Base-by-base conservation (phyloP, 2,888 invertebrate genomes). In the Drosophila neonasuta region DNA sequence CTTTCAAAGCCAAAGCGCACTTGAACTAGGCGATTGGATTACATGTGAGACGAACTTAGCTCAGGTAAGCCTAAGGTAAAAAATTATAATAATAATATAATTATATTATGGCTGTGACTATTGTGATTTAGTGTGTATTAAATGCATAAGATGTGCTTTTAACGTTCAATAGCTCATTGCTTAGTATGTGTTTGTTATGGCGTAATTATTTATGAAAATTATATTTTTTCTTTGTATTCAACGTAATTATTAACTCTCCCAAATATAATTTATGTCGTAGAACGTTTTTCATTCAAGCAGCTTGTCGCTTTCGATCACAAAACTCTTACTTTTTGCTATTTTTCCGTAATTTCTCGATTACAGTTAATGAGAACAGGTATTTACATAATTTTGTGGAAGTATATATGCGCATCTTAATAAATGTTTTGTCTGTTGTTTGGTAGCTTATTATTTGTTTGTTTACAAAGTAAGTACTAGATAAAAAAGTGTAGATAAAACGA, bases 1-100 rank as follows among this genome's bases (percentile, higher is more conserved):
- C 39, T 46, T 58, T 48, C 50, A 68, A 41, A 41, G 39, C 63
- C 68, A 36, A 65, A 7, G 32, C 67, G 72, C 62, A 72, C 78
- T 80, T 78, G 78, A 78, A 67, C 80, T 65, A 60, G 45, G 34
- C 55, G 72, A 72, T 78, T 58, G 50, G 41, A 63, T 78, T 78
- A 72, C 78, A 58, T 41, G 24, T 41, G 49, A 39, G 49, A 34
- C 39, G n/a, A 42, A 8, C 39, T 7, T 32, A 51, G 13, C 29
- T 29, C 13, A 49, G 61, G 34, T 52, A 52, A 56, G 67, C 36
- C 56, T 55, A 56, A 67, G 51, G 56, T 58, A 8, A 50, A 30
- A 17, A 17, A 24, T 9, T 15, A 15, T 41, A n/a, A 17, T 10
- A 11, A 32, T 20, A 42, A 42, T n/a, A 57, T 57, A 48, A 15